These are phyloP conservation scores for Blastobasis lacticolella DNA, from an alignment of 2,888 invertebrate species.

Conservation along the genomic window DNA sequence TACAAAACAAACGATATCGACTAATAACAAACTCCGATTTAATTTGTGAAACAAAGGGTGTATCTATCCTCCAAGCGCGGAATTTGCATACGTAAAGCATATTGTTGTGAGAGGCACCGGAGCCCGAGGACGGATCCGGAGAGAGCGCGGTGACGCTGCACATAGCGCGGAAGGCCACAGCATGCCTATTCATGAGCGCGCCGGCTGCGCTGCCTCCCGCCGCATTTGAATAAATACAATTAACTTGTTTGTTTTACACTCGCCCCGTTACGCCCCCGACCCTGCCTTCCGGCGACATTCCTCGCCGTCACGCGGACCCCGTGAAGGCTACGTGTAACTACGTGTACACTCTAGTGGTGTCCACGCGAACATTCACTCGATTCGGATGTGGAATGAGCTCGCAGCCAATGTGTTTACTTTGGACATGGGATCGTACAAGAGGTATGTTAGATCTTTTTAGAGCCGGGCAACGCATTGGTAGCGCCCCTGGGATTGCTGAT, in stretches of 20 bases:
- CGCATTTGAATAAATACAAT: slow-evolving; percentile 73
- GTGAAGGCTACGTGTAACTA: too few relatives aligned
- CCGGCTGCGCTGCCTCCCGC: slow-evolving; percentile 49
- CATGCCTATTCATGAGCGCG: slow-evolving; percentile 67
- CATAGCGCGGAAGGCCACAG: slow-evolving; percentile 42
- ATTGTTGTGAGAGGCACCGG: slow-evolving; percentile 13
- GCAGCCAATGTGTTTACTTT: too few relatives aligned
- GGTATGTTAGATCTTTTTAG: too few relatives aligned
- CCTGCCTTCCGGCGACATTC: slow-evolving; percentile 46
- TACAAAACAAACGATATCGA: too few relatives aligned
- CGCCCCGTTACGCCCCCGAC: slow-evolving; percentile 47
- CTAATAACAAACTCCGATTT: neutral
- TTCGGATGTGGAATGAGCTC: too few relatives aligned
- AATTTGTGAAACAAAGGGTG: slow-evolving; percentile 5
- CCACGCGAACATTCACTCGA: too few relatives aligned
- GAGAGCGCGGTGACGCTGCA: slow-evolving; percentile 47
- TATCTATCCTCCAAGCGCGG: neutral
- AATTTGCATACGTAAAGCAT: slow-evolving; percentile 28
- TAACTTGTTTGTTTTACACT: slow-evolving; percentile 71
- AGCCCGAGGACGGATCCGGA: slow-evolving; percentile 18
- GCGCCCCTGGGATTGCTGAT: too few relatives aligned
- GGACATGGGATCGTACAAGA: too few relatives aligned
- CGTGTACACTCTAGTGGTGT: too few relatives aligned
- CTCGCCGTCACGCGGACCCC: slow-evolving; percentile 7
- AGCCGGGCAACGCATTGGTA: too few relatives aligned